Conservation (phyloP, 2,888 invertebrate species). For the Polymixis flavicincta region DNA sequence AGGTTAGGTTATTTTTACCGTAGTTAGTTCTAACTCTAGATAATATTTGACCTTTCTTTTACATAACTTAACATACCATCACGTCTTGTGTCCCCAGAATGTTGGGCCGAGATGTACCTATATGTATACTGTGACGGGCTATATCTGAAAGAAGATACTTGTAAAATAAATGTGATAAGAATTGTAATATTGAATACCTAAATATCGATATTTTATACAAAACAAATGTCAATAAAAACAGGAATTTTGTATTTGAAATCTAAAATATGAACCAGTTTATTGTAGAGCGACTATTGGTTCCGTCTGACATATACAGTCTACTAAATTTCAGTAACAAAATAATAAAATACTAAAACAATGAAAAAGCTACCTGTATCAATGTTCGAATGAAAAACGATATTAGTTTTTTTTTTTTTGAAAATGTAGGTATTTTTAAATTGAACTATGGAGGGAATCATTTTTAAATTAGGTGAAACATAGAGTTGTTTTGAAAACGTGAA, state of each 20-base stretch:
- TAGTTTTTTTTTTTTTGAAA: not conserved
- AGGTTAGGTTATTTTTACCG: too few relatives aligned
- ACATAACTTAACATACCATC: too few relatives aligned
- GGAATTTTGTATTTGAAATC: not conserved
- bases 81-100: too few relatives aligned
- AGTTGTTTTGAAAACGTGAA: not conserved
- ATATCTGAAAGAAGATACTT: not conserved
- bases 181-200: not conserved
- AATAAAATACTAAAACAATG: conserved; percentile 6
- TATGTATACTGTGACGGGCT: too few relatives aligned
- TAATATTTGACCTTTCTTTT: too few relatives aligned
- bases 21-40: too few relatives aligned
- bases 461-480: too few relatives aligned
- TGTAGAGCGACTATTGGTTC: not conserved
- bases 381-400: not conserved
- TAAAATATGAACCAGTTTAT: not conserved
- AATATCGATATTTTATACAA: not conserved
- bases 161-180: not conserved
- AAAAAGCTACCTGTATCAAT: conserved; percentile 2
- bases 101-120: too few relatives aligned
- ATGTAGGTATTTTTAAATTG: not conserved
- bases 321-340: not conserved
- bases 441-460: not conserved
- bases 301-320: not conserved
- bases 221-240: not conserved